Evolutionary conservation across 2,888 invertebrate species (phyloP).

Genomic region (Cepaea hortensis): DNA sequence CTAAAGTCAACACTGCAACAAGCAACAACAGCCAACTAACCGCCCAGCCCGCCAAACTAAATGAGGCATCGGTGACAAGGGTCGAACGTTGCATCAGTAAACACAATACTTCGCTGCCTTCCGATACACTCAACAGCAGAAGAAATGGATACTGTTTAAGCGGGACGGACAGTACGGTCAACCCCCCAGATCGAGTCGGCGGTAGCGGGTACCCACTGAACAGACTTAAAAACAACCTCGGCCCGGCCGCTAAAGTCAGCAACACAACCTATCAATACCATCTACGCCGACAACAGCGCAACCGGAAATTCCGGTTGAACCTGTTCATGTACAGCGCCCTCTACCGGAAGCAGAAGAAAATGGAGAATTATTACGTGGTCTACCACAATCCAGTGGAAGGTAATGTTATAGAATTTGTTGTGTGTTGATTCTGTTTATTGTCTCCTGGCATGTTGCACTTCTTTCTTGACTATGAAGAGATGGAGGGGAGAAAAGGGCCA

Average conservation of each 20-base stretch:
- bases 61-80: background rate
- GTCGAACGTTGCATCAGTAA: background rate
- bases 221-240: background rate
- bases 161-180: background rate
- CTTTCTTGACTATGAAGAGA: background rate
- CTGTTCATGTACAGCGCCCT: slow-evolving; percentile 68
- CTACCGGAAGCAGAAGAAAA: slow-evolving; percentile 64
- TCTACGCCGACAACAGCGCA: slow-evolving; percentile 52
- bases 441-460: background rate
- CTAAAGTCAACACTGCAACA: background rate
- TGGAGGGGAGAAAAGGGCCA: no score
- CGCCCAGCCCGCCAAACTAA: background rate
- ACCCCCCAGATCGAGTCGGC: background rate
- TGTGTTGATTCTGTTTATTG: background rate
- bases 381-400: slow-evolving; percentile 70
- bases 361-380: slow-evolving; percentile 67
- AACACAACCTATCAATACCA: slow-evolving; percentile 44
- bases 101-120: background rate
- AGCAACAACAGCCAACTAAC: background rate
- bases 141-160: background rate
- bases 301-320: slow-evolving; percentile 67
- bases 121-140: background rate
- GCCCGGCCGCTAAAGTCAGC: background rate
- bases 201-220: background rate
- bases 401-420: slow-evolving; percentile 48